phyloP scores from a whole-genome alignment of 1,140 invertebrate species.

The Drosophila ambigua region DNA sequence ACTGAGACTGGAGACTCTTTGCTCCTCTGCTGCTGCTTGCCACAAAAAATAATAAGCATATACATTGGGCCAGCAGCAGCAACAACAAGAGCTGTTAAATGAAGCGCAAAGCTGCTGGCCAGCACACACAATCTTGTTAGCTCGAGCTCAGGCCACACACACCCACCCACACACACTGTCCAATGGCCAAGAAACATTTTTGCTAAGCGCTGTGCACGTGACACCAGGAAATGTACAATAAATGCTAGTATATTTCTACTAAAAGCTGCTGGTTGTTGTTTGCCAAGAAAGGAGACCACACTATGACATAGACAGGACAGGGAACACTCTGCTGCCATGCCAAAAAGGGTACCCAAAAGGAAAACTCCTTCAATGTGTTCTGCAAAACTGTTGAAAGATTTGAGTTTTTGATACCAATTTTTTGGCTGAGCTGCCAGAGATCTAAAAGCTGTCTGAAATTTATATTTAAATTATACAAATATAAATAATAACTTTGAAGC shows the following conservation, averaged over 20 bases:
- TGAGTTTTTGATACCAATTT: no score
- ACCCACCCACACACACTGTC: conserved; percentile 23
- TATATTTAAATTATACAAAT: no score
- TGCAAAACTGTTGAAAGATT: no score
- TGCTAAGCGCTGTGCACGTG: conserved; percentile 57
- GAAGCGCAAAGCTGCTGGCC: conserved; percentile 40
- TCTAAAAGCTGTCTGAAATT: no score
- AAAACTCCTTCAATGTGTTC: no score
- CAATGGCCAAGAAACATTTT: conserved; percentile 43
- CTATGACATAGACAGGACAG: no score
- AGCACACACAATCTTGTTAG: conserved; percentile 37
- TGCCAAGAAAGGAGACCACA: no score
- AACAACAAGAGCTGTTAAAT: conserved; percentile 33
- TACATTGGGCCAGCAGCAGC: conserved; percentile 1
- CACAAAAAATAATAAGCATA: conserved; percentile 51
- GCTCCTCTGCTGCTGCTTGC: neutral
- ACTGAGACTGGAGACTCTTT: conserved; percentile 2
- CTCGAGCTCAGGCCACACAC: neutral
- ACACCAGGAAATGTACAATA: conserved; percentile 19
- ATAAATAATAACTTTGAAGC: no score
- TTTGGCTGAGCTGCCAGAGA: no score
- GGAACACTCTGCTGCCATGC: no score
- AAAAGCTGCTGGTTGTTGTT: conserved; percentile 12
- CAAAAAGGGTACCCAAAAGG: no score
- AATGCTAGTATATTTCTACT: conserved; percentile 9